These are phyloP conservation scores for Folsomia manolachei DNA, from an alignment of 2,888 invertebrate species.

Conservation along the genomic window DNA sequence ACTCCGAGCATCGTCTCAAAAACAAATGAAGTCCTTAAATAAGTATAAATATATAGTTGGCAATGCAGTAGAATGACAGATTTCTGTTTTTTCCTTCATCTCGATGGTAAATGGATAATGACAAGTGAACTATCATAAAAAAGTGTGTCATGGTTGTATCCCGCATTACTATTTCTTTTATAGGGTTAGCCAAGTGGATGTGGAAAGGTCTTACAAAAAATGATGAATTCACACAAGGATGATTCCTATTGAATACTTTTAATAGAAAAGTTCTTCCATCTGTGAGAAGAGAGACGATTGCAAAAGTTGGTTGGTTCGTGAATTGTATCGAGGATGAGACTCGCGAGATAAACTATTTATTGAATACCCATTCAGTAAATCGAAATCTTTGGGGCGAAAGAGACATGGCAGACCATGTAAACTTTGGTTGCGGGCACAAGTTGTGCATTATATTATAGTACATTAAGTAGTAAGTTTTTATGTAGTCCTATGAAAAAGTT, in stretches of 20 bases:
- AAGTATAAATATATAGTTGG: too few species aligned
- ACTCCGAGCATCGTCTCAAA: too few species aligned
- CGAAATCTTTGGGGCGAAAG: background rate
- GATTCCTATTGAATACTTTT: background rate
- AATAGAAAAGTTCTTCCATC: background rate
- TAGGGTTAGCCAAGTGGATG: too few species aligned
- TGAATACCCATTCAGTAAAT: background rate
- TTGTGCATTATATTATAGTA: background rate
- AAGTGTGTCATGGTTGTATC: too few species aligned
- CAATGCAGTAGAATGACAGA: too few species aligned
- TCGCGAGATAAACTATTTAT: background rate
- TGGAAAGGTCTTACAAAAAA: background rate
- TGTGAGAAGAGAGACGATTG: background rate
- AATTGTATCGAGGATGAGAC: background rate
- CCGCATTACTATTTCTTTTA: too few species aligned
- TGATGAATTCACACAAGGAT: background rate
- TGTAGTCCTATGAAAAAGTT: background rate
- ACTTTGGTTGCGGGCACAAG: background rate
- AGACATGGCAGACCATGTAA: background rate
- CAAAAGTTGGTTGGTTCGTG: background rate
- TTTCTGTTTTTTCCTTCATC: too few species aligned
- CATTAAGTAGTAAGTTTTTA: background rate
- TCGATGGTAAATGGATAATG: too few species aligned
- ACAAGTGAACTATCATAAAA: too few species aligned
- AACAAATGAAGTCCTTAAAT: too few species aligned